Base-by-base conservation (phyloP, 2,113 vertebrate species). In the Chlamydotis undulata region DNA sequence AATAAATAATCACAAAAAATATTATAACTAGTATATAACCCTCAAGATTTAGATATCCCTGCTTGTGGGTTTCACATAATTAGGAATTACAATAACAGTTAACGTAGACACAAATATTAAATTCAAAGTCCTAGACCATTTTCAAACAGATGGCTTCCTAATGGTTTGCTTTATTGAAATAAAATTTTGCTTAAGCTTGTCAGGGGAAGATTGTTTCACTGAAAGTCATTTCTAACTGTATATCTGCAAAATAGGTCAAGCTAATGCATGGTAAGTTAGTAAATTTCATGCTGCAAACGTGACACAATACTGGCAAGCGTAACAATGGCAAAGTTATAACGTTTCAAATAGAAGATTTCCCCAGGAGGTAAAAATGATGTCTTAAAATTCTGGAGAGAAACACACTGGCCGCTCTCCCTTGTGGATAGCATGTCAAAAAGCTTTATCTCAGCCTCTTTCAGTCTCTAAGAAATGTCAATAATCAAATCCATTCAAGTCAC, bases 341-440 rank as follows among this genome's bases (percentile, higher is more conserved):
- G 87, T 89, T 97, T 87, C 73, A 95, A 90, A 68, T 1, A 24
- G n/a, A 94, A 73, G 31, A 59, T 56, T 83, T 77, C 60, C 89
- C 65, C 28, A 68, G 41, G 43, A 95, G 47, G 23, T 69, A 93
- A 86, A 94, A 87, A 25, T 50, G 41, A 68, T n/a, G 64, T 87
- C 63, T 87, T 91, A 67, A 89, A 95, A 81, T 96, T 89, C 81
- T 59, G 45, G 56, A 37, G 23, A 71, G 89, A 92, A 89, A 82
- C 49, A 69, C n/a, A 43, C 49, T 63, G 52, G 47, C 1, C 2
- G 81, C 23, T 78, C 26, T 31, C 37, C 50, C 28, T 79, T 37
- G 59, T 6, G 26, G 39, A 60, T 7, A 87, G 39, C 65, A 59
- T 88, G 80, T 60, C 55, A 73, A n/a, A 89, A 80, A 41, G 26